phyloP scores from a whole-genome alignment of 1,140 invertebrate genomes.

The Bicyclus anynana region DNA sequence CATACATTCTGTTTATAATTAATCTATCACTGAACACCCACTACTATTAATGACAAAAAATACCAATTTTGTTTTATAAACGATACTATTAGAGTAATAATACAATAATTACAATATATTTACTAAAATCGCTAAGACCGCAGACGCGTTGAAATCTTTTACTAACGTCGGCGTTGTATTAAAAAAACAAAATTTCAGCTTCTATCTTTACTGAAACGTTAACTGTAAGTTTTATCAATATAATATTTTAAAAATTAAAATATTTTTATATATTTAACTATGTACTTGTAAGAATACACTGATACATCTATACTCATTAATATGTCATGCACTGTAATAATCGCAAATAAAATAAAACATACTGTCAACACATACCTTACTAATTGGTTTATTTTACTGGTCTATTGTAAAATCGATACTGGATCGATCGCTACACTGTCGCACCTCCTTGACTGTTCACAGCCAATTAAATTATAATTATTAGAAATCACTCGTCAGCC shows the following conservation, averaged over 20 bases:
- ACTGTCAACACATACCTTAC: conserved; percentile 26
- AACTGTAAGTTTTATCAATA: no score
- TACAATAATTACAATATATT: no score
- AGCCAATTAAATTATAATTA: conserved; percentile 56
- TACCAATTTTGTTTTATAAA: no score
- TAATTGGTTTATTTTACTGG: conserved; percentile 14
- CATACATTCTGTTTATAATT: no score
- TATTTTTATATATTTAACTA: no score
- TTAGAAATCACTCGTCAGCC: conserved; percentile 47
- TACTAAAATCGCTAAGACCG: not conserved
- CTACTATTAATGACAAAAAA: no score
- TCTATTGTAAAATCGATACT: conserved; percentile 10
- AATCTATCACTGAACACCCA: no score
- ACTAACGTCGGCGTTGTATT: not conserved
- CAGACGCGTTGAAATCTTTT: conserved; percentile 4
- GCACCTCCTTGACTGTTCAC: conserved; percentile 45
- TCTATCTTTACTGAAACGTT: no score
- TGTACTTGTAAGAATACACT: no score
- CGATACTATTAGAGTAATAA: no score
- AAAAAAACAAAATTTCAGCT: not conserved
- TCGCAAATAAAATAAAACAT: not conserved
- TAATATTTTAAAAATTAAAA: no score
- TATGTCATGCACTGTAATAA: not conserved
- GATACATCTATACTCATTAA: no score
- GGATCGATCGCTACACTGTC: conserved; percentile 25